Evolutionary conservation across 2,113 vertebrate species (phyloP).

Genomic region (Orycteropus afer): DNA sequence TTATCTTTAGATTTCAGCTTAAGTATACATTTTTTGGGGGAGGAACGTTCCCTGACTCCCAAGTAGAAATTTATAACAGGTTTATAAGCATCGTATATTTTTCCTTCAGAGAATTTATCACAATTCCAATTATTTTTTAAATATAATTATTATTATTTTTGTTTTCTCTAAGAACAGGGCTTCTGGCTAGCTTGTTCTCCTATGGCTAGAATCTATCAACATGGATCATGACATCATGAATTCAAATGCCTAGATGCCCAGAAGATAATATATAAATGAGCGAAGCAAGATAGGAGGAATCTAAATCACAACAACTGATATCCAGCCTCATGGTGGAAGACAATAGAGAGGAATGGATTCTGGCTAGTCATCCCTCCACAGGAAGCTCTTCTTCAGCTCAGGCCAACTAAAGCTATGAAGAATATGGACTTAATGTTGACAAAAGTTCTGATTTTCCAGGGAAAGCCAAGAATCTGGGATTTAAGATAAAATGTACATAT

Average conservation of each 20-base stretch:
- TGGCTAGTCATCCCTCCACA: neutral
- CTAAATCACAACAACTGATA: neutral
- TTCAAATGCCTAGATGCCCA: neutral
- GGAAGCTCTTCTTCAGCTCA: neutral
- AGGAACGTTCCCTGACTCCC: neutral
- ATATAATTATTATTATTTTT: neutral
- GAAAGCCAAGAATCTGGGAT: neutral
- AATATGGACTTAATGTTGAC: neutral
- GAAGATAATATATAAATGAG: fast-evolving
- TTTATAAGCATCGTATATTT: neutral
- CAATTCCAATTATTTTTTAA: neutral
- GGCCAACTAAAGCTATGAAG: neutral
- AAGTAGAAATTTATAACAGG: neutral
- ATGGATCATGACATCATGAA: neutral
- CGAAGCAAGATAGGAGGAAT: neutral
- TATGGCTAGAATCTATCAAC: neutral
- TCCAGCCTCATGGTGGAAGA: neutral
- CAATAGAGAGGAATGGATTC: neutral
- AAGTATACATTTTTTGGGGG: neutral
- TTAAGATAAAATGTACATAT: neutral
- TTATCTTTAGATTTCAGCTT: neutral
- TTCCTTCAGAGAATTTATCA: neutral
- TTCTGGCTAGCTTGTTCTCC: neutral
- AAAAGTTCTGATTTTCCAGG: neutral
- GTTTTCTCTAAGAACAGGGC: neutral